Evolutionary conservation across 2,797 vertebrate species (phyloP).

Genomic region (Darevskia mixta): DNA sequence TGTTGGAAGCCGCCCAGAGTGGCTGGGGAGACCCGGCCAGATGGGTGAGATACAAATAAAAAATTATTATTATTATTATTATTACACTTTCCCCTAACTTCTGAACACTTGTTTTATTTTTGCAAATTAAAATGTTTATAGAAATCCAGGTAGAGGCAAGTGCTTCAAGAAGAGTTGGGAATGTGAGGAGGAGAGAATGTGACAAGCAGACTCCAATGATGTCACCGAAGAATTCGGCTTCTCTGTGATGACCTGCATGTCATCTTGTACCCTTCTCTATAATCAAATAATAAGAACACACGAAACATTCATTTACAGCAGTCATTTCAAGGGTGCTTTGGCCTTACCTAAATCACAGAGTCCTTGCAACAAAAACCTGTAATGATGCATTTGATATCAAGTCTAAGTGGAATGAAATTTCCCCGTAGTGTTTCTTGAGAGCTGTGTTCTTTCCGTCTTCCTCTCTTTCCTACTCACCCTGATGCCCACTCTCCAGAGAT

Average conservation of each 20-base stretch:
- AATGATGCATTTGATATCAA: neutral
- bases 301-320: neutral
- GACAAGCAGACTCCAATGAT: neutral
- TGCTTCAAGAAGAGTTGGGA: neutral
- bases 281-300: conserved; percentile 33
- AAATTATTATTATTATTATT: too few species aligned
- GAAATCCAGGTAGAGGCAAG: neutral
- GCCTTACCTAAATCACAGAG: conserved; percentile 21
- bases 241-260: neutral
- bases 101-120: neutral
- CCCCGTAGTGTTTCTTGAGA: neutral
- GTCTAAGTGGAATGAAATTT: conserved; percentile 9
- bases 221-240: neutral
- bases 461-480: neutral
- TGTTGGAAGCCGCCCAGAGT: too few species aligned
- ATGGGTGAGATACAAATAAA: too few species aligned
- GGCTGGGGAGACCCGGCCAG: too few species aligned
- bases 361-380: conserved; percentile 7
- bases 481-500: neutral
- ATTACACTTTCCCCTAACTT: neutral
- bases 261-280: conserved; percentile 17
- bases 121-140: neutral
- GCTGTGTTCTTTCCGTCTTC: neutral
- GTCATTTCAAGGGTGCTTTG: conserved; percentile 29
- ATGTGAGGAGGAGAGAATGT: neutral